These are phyloP conservation scores for Drosophila triauraria DNA, from an alignment of 1,140 invertebrate genomes.

Conservation along the genomic window DNA sequence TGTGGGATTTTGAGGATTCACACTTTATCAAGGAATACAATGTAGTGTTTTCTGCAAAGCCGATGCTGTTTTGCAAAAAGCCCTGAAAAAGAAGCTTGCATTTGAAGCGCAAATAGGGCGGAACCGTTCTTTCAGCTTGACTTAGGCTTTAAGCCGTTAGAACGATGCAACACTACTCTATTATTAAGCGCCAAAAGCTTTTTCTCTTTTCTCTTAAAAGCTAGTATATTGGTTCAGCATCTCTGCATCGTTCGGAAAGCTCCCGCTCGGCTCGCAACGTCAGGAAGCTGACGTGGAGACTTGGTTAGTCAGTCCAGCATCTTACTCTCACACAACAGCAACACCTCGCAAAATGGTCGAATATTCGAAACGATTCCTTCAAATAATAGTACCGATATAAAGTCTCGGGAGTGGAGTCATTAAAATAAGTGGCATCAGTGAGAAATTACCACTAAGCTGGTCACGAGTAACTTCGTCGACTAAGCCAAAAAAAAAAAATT, in stretches of 20 bases:
- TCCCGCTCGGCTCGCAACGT: constrained; percentile 22
- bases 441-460: neutral
- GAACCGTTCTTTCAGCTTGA: neutral
- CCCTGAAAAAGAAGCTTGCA: neutral
- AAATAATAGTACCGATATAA: neutral
- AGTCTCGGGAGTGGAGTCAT: neutral
- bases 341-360: neutral
- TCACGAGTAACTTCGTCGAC: neutral
- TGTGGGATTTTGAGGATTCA: neutral
- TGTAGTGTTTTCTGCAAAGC: neutral
- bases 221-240: constrained; percentile 16
- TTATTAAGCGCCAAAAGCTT: constrained; percentile 19
- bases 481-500: neutral
- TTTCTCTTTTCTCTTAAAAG: constrained; percentile 47
- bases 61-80: constrained; percentile 2
- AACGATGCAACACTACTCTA: constrained; percentile 31
- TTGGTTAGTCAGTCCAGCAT: constrained; percentile 47
- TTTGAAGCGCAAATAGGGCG: neutral
- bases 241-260: constrained; percentile 25
- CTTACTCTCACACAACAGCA: constrained; percentile 3
- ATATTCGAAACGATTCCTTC: neutral
- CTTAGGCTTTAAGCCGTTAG: constrained; percentile 1
- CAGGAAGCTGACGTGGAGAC: constrained; percentile 7
- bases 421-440: neutral
- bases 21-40: neutral